Percentiles rank a stretch among this genome's conserved stretches.
Conservation (phyloP, 2,113 vertebrate species). For the Oreocharis arfaki region DNA sequence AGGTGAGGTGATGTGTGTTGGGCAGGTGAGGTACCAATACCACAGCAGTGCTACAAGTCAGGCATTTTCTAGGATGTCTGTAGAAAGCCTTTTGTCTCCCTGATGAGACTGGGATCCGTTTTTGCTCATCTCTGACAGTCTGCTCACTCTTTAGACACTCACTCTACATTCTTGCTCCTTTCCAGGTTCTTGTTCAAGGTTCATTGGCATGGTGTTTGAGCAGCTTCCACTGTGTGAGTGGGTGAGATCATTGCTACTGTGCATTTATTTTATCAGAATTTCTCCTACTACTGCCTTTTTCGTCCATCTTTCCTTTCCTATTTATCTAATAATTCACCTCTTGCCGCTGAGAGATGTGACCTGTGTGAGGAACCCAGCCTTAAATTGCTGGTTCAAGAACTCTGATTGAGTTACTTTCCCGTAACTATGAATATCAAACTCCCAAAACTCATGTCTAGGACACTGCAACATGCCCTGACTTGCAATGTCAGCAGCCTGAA, state of each 20-base stretch:
- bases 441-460: background rate
- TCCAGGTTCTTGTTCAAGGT: background rate
- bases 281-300: background rate
- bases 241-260: background rate
- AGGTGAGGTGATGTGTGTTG: background rate
- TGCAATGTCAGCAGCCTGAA: slow-evolving; percentile 31
- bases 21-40: background rate
- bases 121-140: background rate
- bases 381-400: background rate
- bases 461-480: background rate
- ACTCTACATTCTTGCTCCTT: background rate
- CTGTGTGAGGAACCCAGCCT: background rate
- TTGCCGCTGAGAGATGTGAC: background rate
- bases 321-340: slow-evolving; percentile 14
- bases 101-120: background rate
- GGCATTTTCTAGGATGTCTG: background rate
- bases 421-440: slow-evolving; percentile 1
- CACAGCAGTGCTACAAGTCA: background rate
- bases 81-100: background rate
- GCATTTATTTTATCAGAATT: background rate
- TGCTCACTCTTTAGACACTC: background rate
- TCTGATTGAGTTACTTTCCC: slow-evolving; percentile 37
- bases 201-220: background rate
- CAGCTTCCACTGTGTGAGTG: background rate
- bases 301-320: background rate